Percentiles rank a stretch among this genome's conserved stretches.
Conservation (phyloP, 2,113 vertebrate species). For the Archilochus colubris region DNA sequence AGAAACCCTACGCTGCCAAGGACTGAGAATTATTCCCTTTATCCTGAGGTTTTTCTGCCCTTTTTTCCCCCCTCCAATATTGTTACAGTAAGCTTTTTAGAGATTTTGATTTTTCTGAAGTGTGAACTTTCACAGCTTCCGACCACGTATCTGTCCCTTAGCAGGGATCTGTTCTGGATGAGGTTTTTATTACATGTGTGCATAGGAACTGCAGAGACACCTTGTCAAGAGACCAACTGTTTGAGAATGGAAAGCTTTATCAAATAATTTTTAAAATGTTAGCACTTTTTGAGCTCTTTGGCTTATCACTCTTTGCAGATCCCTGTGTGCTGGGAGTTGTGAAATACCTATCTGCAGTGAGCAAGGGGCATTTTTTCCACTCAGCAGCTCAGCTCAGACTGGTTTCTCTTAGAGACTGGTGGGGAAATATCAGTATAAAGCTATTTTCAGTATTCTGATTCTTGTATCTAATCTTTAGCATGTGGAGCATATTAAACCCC, state of each 20-base stretch:
- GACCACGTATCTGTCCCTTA: conserved; percentile 22
- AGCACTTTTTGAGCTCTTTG: not conserved
- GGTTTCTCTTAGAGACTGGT: not conserved
- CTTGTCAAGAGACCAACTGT: conserved; percentile 59
- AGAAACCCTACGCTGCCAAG: not conserved
- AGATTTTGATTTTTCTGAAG: conserved; percentile 41
- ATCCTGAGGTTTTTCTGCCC: too few species aligned
- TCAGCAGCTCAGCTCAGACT: not conserved
- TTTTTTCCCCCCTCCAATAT: not conserved
- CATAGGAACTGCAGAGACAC: conserved; percentile 38
- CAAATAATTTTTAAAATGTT: not conserved
- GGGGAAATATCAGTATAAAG: not conserved
- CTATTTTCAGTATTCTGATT: not conserved
- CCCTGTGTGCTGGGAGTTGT: not conserved
- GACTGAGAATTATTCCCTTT: not conserved
- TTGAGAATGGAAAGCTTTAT: conserved; percentile 4
- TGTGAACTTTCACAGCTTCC: conserved; percentile 63
- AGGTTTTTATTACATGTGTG: conserved; percentile 44
- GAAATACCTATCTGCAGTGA: not conserved
- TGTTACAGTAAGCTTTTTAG: too few species aligned
- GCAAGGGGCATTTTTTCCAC: not conserved
- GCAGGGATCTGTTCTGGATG: conserved; percentile 38
- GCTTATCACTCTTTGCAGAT: not conserved
- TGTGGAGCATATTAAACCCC: not conserved
- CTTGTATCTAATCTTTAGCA: not conserved